Conservation (phyloP, 2,888 invertebrate species). For the Amaurobius ferox region DNA sequence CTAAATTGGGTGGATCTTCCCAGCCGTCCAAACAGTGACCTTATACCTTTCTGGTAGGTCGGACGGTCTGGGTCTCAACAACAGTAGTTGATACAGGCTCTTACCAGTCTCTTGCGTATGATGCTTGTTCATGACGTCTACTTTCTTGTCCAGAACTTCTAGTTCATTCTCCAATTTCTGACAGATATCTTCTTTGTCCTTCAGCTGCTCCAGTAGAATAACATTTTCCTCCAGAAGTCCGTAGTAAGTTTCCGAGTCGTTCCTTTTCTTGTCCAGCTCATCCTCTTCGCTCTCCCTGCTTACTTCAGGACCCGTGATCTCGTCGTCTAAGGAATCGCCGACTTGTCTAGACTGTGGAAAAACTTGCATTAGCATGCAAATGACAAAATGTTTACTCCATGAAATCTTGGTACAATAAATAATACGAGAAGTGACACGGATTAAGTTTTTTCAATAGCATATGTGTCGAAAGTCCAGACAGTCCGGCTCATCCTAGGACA, state of each 20-base stretch:
- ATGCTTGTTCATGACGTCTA: slow-evolving; percentile 75
- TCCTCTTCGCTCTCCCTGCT: slow-evolving; percentile 37
- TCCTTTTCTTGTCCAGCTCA: slow-evolving; percentile 13
- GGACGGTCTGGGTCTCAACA: no score
- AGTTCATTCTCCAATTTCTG: slow-evolving; percentile 77
- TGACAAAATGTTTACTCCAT: no score
- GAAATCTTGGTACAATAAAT: no score
- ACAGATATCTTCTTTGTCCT: slow-evolving; percentile 79
- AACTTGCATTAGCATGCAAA: no score
- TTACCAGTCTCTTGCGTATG: slow-evolving; percentile 74
- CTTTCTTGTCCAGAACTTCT: slow-evolving; percentile 76
- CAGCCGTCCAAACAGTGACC: no score
- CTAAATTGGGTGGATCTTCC: no score
- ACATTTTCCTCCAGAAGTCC: slow-evolving; percentile 79
- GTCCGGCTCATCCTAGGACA: no score
- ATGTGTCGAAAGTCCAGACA: no score
- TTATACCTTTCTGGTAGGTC: no score
- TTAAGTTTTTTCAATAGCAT: no score
- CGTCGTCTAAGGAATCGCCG: slow-evolving; percentile 14
- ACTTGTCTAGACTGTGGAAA: neutral
- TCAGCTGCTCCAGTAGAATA: slow-evolving; percentile 78
- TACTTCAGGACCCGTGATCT: neutral
- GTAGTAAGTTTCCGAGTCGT: slow-evolving; percentile 77
- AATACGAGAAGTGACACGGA: no score
- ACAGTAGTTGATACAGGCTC: no score